Percentiles rank a stretch among this genome's conserved stretches.
Evolutionary conservation across 2,797 vertebrate genomes (phyloP).

Genomic region (Pempheris klunzingeri): DNA sequence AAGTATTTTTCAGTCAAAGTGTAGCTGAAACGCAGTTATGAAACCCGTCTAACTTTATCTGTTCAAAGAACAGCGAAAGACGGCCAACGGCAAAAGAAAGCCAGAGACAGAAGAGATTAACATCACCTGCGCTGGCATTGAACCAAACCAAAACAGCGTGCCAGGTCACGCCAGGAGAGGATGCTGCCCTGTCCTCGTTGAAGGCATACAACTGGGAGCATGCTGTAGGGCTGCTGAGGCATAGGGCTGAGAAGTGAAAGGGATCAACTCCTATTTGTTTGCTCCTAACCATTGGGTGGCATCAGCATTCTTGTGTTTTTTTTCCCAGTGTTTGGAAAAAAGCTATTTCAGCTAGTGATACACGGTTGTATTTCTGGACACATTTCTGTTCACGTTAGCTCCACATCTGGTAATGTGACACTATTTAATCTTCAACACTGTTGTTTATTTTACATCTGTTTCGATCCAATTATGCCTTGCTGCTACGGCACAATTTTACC

Average conservation of each 20-base stretch:
- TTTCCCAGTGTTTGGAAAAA: not conserved
- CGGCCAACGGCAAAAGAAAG: conserved; percentile 78
- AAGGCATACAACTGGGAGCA: conserved; percentile 46
- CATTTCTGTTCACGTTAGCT: not conserved
- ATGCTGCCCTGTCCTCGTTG: conserved; percentile 41
- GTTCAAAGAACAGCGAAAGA: conserved; percentile 67
- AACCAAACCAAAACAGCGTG: conserved; percentile 72
- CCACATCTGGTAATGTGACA: conserved; percentile 16
- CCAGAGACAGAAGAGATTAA: conserved; percentile 77
- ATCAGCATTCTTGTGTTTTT: conserved; percentile 25
- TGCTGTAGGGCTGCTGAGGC: conserved; percentile 64
- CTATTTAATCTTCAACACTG: conserved; percentile 9
- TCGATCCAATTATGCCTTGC: conserved; percentile 28
- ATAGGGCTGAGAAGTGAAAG: conserved; percentile 50
- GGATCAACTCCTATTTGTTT: conserved; percentile 62
- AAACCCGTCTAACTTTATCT: conserved; percentile 74
- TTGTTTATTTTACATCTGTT: conserved; percentile 32
- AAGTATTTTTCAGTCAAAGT: conserved; percentile 35
- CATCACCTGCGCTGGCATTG: conserved; percentile 77
- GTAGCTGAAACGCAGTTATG: conserved; percentile 62
- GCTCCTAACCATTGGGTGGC: conserved; percentile 8
- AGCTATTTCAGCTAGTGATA: not conserved
- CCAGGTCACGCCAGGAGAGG: conserved; percentile 71
- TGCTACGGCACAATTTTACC: conserved; percentile 21
- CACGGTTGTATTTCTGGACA: conserved; percentile 3